Conservation (phyloP, 2,888 invertebrate genomes). For the Oegoconia quadripuncta region DNA sequence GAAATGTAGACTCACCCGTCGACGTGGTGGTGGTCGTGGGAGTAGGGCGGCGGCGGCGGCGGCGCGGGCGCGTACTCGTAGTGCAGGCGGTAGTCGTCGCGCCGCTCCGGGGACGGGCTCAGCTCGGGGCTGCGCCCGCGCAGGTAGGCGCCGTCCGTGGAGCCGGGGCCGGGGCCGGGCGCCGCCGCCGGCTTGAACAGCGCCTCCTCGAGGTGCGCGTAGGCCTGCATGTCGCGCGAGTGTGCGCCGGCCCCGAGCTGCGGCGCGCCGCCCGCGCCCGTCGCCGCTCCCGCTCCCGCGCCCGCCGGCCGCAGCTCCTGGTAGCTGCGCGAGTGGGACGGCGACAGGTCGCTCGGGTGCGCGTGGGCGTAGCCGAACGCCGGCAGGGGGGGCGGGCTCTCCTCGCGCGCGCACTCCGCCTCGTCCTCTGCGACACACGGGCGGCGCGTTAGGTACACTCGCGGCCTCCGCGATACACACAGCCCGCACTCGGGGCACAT, state of each 20-base stretch:
- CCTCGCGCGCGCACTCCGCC: slow-evolving; percentile 48
- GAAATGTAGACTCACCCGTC: slow-evolving; percentile 31
- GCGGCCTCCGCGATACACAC: not conserved
- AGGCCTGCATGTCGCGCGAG: slow-evolving; percentile 70
- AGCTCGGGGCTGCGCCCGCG: slow-evolving; percentile 45
- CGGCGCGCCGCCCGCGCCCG: slow-evolving; percentile 40
- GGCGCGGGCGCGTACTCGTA: slow-evolving; percentile 57
- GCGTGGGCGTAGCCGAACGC: slow-evolving; percentile 60
- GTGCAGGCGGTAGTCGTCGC: slow-evolving; percentile 59
- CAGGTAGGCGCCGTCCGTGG: slow-evolving; percentile 54
- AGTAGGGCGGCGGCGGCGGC: slow-evolving; percentile 47
- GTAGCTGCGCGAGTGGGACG: slow-evolving; percentile 69
- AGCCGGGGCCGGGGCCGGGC: slow-evolving; percentile 50
- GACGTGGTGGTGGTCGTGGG: slow-evolving; percentile 52
- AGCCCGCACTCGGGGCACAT: not conserved
- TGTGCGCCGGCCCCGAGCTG: slow-evolving; percentile 48
- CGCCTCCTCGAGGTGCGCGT: slow-evolving; percentile 61
- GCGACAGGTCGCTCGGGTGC: slow-evolving; percentile 41
- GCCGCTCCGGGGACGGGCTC: slow-evolving; percentile 54
- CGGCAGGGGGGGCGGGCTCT: slow-evolving; percentile 58
- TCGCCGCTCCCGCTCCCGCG: slow-evolving; percentile 34
- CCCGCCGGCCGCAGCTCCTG: slow-evolving; percentile 67
- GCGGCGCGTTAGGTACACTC: not conserved
- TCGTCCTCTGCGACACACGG: slow-evolving; percentile 55
- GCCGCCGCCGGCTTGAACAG: slow-evolving; percentile 45